Percentiles rank a stretch among this genome's conserved stretches.
These are phyloP conservation scores for Gallinago nigripennis DNA, from an alignment of 2,797 vertebrate species.

Conservation along the genomic window DNA sequence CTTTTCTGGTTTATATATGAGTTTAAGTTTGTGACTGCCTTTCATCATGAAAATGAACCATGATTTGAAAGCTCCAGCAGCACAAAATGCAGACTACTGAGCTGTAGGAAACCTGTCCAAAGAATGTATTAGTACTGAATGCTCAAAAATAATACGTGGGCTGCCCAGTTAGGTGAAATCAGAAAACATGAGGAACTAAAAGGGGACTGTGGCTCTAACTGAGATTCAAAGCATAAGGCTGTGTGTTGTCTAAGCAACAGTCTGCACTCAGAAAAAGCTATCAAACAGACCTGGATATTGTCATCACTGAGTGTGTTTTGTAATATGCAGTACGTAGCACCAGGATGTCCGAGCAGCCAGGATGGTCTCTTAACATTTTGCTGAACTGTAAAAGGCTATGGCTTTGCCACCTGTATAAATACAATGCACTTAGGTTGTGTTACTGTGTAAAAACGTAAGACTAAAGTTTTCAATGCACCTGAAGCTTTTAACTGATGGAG, in stretches of 20 bases:
- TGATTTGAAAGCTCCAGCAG: not conserved
- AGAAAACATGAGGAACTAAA: not conserved
- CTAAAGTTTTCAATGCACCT: constrained; percentile 1
- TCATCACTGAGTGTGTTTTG: not conserved
- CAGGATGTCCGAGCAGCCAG: not conserved
- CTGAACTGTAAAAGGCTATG: not conserved
- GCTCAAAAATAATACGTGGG: not conserved
- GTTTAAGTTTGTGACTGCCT: constrained; percentile 3
- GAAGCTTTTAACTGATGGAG: constrained; percentile 25
- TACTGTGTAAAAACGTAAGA: not conserved
- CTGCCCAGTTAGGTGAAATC: not conserved
- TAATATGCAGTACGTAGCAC: not conserved
- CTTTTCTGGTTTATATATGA: not conserved
- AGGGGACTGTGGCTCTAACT: not conserved
- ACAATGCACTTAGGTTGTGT: not conserved
- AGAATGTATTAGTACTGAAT: not conserved
- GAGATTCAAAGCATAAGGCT: not conserved
- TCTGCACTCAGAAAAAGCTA: not conserved
- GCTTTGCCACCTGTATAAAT: constrained; percentile 7
- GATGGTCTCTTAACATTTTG: not conserved
- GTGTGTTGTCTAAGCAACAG: not conserved
- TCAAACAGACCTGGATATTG: not conserved
- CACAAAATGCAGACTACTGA: not conserved
- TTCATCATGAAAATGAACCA: constrained; percentile 17
- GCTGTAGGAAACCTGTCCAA: not conserved